Percentiles rank a stretch among this genome's conserved stretches.
Evolutionary conservation across 2,113 vertebrate genomes (phyloP).

Genomic region (Muntiacus muntjak): DNA sequence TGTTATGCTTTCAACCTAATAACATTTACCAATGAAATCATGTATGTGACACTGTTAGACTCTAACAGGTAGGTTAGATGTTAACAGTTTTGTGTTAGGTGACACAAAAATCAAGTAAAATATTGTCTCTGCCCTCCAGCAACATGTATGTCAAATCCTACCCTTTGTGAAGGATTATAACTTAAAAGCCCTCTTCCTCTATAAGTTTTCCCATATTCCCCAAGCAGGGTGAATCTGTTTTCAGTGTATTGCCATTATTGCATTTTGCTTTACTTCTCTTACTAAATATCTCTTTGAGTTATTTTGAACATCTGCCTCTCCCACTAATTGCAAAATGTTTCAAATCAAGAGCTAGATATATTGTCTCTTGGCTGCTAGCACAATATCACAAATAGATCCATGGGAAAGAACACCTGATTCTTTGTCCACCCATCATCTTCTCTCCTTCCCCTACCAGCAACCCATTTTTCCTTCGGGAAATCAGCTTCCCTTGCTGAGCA

Average conservation of each 20-base stretch:
- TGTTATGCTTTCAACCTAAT: slow-evolving; percentile 15
- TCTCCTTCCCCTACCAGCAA: background rate
- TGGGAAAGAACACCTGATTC: background rate
- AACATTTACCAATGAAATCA: background rate
- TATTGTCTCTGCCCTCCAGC: background rate
- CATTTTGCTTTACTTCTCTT: background rate
- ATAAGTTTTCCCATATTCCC: background rate
- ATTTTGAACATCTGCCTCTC: background rate
- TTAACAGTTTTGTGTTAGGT: background rate
- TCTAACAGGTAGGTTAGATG: background rate
- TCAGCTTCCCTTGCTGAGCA: background rate
- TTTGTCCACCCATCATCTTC: background rate
- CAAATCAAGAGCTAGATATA: background rate
- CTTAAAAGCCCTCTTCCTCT: background rate
- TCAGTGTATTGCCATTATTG: too few species aligned
- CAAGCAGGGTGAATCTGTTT: background rate
- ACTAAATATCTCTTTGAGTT: background rate
- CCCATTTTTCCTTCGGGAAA: background rate
- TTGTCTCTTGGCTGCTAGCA: background rate
- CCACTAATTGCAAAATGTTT: slow-evolving; percentile 5
- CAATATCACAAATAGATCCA: background rate
- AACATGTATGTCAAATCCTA: background rate
- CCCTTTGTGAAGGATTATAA: background rate
- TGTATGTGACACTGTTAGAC: background rate
- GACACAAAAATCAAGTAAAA: background rate